Base-by-base conservation (phyloP, 2,888 invertebrate genomes). In the Autographa pulchrina region DNA sequence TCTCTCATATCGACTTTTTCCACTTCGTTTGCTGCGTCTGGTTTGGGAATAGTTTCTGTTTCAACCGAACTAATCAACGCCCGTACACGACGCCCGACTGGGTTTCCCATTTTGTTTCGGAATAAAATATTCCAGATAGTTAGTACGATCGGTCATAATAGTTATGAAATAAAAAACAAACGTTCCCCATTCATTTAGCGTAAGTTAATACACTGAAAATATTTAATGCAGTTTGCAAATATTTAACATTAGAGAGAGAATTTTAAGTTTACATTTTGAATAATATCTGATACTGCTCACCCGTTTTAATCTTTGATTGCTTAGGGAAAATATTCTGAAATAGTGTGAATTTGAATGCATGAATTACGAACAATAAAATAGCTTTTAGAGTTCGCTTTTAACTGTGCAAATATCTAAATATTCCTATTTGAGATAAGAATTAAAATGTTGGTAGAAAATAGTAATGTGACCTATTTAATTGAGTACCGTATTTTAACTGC, bases 21-120 rank as follows among this genome's bases (percentile, higher is more conserved):
- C 94, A 90, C 94, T 92, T 94, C 94, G 93, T 92, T 94, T 93
- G 91, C 91, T 92, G 90, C 92, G 84, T 87, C 86, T 90, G 88
- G 92, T 94, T 93, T 89, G 92, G 92, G 92, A 93, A 94, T 95
- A 94, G 94, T 94, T 95, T 95, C 93, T 94, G 92, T 94, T 93
- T 91, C 92, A 88, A 87, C 89, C 89, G 90, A 89, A 93, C 94
- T 95, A 95, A 95, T 95, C 94, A 95, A 94, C 93, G 93, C 91
- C 88, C 85, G 91, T 89, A 92, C 91, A 92, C 90, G 88, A 88
- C 89, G 87, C 83, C 85, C 86, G 87, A 88, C 88, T 88, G 87
- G 82, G 77, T 81, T 87, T 90, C 88, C 85, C 84, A 88, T 90
- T 89, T 89, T 85, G 84, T 87, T 89, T 83, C 80, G 72, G 72